Conservation (phyloP, 1,140 invertebrate species). For the Bombus waltoni region DNA sequence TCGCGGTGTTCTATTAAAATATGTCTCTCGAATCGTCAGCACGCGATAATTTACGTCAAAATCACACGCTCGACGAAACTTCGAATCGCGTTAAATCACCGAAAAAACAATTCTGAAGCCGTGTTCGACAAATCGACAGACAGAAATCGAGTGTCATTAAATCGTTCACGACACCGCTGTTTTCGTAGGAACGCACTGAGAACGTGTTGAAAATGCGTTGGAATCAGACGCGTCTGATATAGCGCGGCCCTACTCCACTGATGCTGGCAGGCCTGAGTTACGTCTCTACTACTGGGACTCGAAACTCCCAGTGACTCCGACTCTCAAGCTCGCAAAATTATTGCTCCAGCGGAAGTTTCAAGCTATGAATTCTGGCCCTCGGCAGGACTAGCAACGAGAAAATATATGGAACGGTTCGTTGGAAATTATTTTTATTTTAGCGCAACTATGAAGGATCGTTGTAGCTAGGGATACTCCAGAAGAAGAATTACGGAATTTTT, state of each 20-base stretch:
- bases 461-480: neutral
- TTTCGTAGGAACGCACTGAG: neutral
- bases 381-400: neutral
- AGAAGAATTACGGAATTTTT: neutral
- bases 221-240: conserved; percentile 5
- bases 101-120: conserved; percentile 37
- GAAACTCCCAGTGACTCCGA: neutral
- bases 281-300: conserved; percentile 29
- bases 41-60: conserved; percentile 38
- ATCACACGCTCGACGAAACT: conserved; percentile 2
- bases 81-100: neutral
- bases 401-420: neutral
- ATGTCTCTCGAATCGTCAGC: neutral
- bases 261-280: conserved; percentile 14
- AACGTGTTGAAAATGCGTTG: neutral
- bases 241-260: conserved; percentile 40
- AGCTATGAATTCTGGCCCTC: conserved; percentile 27
- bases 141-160: conserved; percentile 31
- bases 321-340: neutral
- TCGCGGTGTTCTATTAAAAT: neutral
- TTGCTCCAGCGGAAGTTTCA: conserved; percentile 17
- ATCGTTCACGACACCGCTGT: neutral
- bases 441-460: neutral
- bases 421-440: conserved; percentile 32
- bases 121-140: neutral